phyloP scores from a whole-genome alignment of 2,113 vertebrate species.

The Ctenodactylus gundi region DNA sequence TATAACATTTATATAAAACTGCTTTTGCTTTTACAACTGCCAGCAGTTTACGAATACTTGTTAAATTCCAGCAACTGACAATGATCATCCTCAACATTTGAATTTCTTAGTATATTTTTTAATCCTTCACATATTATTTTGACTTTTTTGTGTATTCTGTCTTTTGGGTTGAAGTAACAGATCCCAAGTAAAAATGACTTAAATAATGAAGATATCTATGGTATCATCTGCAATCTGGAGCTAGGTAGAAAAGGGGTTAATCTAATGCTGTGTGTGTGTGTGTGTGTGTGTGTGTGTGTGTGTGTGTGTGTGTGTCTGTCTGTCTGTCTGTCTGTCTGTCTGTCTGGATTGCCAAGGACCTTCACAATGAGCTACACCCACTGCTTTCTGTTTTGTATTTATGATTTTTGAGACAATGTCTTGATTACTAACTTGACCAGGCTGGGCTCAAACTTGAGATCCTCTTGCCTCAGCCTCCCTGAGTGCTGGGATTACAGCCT shows the following conservation, averaged over 20 bases:
- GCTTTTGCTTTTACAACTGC: constrained; percentile 22
- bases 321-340: background rate
- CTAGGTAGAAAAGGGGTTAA: background rate
- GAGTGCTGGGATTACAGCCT: no score
- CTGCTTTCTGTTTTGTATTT: no score
- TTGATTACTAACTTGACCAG: no score
- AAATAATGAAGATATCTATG: background rate
- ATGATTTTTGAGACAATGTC: no score
- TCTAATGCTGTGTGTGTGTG: background rate
- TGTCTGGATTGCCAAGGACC: no score
- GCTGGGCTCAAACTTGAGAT: no score
- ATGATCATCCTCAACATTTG: background rate
- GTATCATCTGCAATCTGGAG: background rate
- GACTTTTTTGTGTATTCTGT: background rate
- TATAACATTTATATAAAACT: background rate
- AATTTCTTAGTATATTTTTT: background rate
- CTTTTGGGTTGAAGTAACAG: background rate
- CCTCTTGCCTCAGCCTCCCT: no score
- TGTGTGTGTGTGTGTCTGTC: background rate
- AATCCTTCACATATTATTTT: background rate
- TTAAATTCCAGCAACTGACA: background rate
- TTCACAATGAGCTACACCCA: no score
- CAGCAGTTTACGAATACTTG: background rate
- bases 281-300: background rate
- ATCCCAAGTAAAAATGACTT: background rate